Evolutionary conservation across 30 jellyfish, hydroid and myxozoan species (phyloP).

Genomic region (Chironex yamaguchii): DNA sequence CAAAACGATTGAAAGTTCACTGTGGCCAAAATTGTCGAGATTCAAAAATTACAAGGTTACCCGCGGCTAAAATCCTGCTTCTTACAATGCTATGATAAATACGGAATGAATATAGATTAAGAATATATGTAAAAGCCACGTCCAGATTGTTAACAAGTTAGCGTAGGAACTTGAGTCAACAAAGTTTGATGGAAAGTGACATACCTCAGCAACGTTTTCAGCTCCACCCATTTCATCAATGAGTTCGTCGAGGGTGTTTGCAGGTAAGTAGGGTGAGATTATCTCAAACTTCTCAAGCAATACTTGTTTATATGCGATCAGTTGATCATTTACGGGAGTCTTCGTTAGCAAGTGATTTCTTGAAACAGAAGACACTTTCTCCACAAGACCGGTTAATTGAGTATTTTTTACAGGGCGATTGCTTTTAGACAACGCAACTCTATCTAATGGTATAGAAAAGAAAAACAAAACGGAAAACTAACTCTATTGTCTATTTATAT

Average conservation of each 20-base stretch:
- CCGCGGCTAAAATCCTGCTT: no score
- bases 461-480: no score
- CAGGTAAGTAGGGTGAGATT: conserved; percentile 87
- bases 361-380: conserved; percentile 28
- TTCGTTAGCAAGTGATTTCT: background rate
- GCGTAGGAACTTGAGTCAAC: background rate
- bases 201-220: conserved; percentile 95
- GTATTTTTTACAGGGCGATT: conserved; percentile 46
- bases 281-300: conserved; percentile 81
- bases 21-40: no score
- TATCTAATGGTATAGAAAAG: no score
- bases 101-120: no score
- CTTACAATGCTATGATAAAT: no score
- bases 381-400: conserved; percentile 53
- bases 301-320: conserved; percentile 36
- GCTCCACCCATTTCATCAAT: conserved; percentile 99
- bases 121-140: no score
- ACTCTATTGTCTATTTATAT: no score
- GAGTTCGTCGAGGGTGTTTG: conserved; percentile 93
- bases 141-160: no score
- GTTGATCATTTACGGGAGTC: background rate
- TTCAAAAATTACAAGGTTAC: no score
- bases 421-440: no score
- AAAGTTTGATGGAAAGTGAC: background rate
- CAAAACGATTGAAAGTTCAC: no score